Percentiles rank a stretch among this genome's conserved stretches.
These are phyloP conservation scores for Desoria tigrina DNA, from an alignment of 2,888 invertebrate species.

Conservation along the genomic window DNA sequence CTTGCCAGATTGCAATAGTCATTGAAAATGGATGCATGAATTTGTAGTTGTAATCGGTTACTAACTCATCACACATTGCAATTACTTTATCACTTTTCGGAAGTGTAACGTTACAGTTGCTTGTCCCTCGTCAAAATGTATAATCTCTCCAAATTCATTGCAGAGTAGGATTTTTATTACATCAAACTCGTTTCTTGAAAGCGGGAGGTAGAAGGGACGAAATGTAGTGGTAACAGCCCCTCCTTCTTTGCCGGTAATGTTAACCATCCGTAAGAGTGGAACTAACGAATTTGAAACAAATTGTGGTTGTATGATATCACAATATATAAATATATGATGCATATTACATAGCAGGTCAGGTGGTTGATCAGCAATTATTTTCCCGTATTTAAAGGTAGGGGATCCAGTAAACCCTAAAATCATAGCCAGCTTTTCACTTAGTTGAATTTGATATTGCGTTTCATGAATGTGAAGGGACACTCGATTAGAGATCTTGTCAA, in stretches of 20 bases:
- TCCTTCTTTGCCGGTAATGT: slow-evolving; percentile 10
- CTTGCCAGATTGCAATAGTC: slow-evolving; percentile 18
- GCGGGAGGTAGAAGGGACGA: slow-evolving; percentile 9
- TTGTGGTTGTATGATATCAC: slow-evolving; percentile 16
- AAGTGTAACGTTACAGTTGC: slow-evolving; percentile 15
- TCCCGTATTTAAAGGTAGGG: background rate
- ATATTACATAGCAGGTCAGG: background rate
- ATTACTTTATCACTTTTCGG: slow-evolving; percentile 1
- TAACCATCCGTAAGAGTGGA: slow-evolving; percentile 15
- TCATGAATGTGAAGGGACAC: background rate
- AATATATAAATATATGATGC: slow-evolving; percentile 23
- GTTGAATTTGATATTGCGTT: background rate
- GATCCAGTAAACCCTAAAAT: background rate
- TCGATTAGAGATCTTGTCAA: background rate
- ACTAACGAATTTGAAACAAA: slow-evolving; percentile 9
- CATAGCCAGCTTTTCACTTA: background rate
- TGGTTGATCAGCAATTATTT: background rate
- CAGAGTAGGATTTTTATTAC: slow-evolving; percentile 9
- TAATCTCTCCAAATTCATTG: slow-evolving; percentile 20
- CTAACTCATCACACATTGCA: background rate
- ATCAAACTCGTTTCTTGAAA: slow-evolving; percentile 8
- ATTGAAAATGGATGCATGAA: slow-evolving; percentile 3
- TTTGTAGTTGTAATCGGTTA: background rate
- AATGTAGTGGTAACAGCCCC: background rate
- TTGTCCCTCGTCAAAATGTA: slow-evolving; percentile 14